These are phyloP conservation scores for Phrynosoma platyrhinos DNA, from an alignment of 2,113 vertebrate species.

Conservation along the genomic window DNA sequence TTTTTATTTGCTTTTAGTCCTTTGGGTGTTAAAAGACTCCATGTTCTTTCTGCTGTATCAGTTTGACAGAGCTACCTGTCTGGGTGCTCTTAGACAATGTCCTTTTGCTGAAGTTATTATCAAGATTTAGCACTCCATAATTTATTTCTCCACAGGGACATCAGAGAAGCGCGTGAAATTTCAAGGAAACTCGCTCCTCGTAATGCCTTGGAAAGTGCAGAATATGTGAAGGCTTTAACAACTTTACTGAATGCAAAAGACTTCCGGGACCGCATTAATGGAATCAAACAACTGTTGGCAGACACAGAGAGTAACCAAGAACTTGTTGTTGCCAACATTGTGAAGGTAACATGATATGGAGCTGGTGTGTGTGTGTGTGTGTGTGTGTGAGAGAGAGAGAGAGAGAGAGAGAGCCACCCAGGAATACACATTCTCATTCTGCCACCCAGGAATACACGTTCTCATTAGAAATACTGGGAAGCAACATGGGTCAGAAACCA, in stretches of 20 bases:
- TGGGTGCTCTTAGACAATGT: no score
- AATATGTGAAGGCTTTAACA: conserved; percentile 83
- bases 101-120: not conserved
- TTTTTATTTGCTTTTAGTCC: no score
- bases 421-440: no score
- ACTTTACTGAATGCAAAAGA: conserved; percentile 85
- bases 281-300: conserved; percentile 85
- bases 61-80: no score
- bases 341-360: conserved; percentile 78
- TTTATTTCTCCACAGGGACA: conserved; percentile 74
- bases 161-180: conserved; percentile 68
- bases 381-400: no score
- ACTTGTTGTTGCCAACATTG: conserved; percentile 84
- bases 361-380: not conserved
- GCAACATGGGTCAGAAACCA: not conserved
- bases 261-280: conserved; percentile 89
- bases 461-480: not conserved
- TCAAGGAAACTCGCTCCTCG: conserved; percentile 76
- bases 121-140: not conserved
- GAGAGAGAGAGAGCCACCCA: no score
- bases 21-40: no score
- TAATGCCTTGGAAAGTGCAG: conserved; percentile 84
- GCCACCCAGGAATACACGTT: no score
- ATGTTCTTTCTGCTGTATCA: no score
- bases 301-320: conserved; percentile 85